Evolutionary conservation across 2,113 vertebrate species (phyloP).

Genomic region (Poeciliopsis retropinna): DNA sequence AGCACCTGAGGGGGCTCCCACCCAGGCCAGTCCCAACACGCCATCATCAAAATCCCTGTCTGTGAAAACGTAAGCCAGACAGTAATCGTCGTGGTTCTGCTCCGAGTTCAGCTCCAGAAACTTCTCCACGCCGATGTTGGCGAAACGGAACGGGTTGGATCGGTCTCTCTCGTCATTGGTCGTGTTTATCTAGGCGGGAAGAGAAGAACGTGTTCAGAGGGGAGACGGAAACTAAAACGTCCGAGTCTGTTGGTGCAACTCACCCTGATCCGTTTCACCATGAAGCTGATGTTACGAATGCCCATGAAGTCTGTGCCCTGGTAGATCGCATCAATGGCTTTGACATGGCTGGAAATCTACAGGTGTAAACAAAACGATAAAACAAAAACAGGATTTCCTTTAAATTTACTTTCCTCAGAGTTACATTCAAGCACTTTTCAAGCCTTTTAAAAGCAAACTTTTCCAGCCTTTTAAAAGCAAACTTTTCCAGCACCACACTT

Average conservation of each 20-base stretch:
- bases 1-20: slow-evolving; percentile 96
- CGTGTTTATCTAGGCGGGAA: slow-evolving; percentile 88
- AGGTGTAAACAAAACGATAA: neutral
- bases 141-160: slow-evolving; percentile 96
- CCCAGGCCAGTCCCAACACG: slow-evolving; percentile 97
- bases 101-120: slow-evolving; percentile 98
- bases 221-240: neutral
- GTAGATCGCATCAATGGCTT: slow-evolving; percentile 97
- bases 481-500: too few species aligned
- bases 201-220: neutral
- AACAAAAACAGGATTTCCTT: neutral
- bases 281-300: slow-evolving; percentile 98
- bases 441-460: too few species aligned
- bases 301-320: slow-evolving; percentile 97
- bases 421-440: too few species aligned
- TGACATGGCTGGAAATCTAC: slow-evolving; percentile 98
- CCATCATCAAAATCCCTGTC: slow-evolving; percentile 98
- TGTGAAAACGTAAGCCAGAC: slow-evolving; percentile 97
- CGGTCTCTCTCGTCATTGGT: slow-evolving; percentile 89
- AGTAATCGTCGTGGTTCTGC: slow-evolving; percentile 99
- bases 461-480: too few species aligned
- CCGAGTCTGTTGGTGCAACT: neutral
- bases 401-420: too few species aligned
- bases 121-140: slow-evolving; percentile 98
- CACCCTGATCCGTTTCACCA: slow-evolving; percentile 97